Evolutionary conservation across 1,140 invertebrate species (phyloP), one percentile per base, ranked within the genome.

Genomic region (Sycobia sp.): DNA sequence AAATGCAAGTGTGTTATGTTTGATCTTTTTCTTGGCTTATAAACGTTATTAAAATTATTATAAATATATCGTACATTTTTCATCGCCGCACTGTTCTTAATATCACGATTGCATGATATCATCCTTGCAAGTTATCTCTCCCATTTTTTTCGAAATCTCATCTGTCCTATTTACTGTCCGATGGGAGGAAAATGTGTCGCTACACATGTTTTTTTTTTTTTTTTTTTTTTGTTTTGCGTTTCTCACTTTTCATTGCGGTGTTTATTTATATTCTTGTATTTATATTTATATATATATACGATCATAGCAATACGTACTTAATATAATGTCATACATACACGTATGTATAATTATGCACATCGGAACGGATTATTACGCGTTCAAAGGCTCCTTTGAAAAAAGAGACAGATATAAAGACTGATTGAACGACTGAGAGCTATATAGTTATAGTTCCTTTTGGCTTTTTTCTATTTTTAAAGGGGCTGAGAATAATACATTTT

Each of bases 31-130:
- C 65, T 56, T 53, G 68, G 57, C 68, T 81, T 82, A 80, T 80
- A 80, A 80, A 82, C 73, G 74, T 79, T 81, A 79, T 79, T 81
- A 80, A 81, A 82, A 80, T 79, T 79, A 79, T 78, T 79, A 81
- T 79, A 80, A 78, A 80, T 80, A 77, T 80, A 79, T 79, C 73
- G 69, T 77, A 80, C 76, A 78, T 72, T 69, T 71, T 78, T 67
- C 47, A 64, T 57, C 34, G 46, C 25, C 44, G 59, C 38, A 58
- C 49, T 51, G 38, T 29, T 57, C 16, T 34, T 43, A 16, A 51
- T 25, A 14, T 41, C 41, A 32, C 44, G 10, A 13, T 46, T 29
- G 44, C 11, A 13, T 39, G 54, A 64, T 25, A 53, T 56, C 20
- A 47, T 20, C 27, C 34, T 51, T 64, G n/a, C n/a, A 20, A 56